Evolutionary conservation across 2,797 vertebrate species (phyloP).

Genomic region (Linurgus olivaceus): DNA sequence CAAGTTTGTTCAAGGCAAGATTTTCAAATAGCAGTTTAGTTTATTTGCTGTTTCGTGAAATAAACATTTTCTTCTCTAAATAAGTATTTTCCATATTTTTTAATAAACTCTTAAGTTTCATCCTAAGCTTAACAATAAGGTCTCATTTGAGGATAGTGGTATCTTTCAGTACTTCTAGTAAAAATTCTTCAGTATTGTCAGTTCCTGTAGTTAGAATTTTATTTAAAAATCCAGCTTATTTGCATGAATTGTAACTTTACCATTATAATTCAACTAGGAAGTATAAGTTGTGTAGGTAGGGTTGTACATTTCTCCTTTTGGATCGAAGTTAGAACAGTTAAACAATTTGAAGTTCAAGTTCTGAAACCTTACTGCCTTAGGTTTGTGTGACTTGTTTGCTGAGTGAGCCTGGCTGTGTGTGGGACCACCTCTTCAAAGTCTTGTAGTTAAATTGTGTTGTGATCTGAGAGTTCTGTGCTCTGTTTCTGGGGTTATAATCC

Average conservation of each 20-base stretch:
- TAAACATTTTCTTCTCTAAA: neutral
- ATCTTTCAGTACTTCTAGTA: neutral
- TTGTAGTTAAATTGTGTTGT: neutral
- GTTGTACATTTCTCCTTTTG: constrained; percentile 6
- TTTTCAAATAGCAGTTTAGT: neutral
- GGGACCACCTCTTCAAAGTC: neutral
- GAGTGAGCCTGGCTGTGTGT: neutral
- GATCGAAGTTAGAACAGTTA: neutral
- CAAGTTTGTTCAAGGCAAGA: neutral
- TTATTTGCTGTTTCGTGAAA: constrained; percentile 6
- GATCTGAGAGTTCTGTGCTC: neutral
- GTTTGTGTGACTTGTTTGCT: neutral
- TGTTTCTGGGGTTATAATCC: neutral
- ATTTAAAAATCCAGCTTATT: neutral
- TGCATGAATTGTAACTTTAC: neutral
- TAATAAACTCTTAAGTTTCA: neutral
- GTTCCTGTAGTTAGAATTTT: neutral
- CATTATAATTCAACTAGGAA: constrained; percentile 43
- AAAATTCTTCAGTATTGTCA: neutral
- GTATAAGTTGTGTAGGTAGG: constrained; percentile 12
- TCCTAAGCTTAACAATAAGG: neutral
- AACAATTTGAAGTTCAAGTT: neutral
- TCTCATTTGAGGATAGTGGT: neutral
- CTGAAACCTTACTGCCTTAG: constrained; percentile 3
- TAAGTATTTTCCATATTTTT: neutral